A percentile compares a stretch with the other conserved stretches of the same genome.
Evolutionary conservation across 2,113 vertebrate genomes (phyloP).

Genomic region (Tenebrosternarchus preto): DNA sequence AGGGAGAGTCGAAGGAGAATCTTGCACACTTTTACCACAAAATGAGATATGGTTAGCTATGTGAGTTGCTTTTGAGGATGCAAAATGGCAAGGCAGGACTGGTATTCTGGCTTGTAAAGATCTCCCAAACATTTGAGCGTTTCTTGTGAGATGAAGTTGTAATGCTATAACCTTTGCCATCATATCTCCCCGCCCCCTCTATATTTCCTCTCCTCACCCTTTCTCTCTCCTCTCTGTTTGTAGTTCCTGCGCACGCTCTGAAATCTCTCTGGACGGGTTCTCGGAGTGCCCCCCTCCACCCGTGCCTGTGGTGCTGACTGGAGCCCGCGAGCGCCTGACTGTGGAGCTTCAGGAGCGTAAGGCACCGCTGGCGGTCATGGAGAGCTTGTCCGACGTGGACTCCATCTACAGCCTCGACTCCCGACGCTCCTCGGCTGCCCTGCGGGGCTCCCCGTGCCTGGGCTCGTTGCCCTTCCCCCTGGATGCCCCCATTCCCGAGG

Average conservation of each 20-base stretch:
- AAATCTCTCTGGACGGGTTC: conserved; percentile 95
- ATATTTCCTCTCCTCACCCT: conserved; percentile 36
- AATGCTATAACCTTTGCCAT: no score
- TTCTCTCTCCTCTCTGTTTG: not conserved
- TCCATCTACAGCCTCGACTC: conserved; percentile 97
- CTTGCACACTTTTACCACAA: no score
- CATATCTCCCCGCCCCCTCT: conserved; percentile 5
- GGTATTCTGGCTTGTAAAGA: no score
- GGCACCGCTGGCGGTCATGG: conserved; percentile 95
- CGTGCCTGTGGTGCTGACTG: conserved; percentile 90
- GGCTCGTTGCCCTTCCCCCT: conserved; percentile 91
- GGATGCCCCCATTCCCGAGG: conserved; percentile 91
- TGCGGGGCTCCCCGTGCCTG: conserved; percentile 92
- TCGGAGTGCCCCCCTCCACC: conserved; percentile 90
- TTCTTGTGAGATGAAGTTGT: no score
- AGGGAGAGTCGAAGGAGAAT: no score
- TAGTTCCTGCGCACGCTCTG: conserved; percentile 94
- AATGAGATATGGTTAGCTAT: no score
- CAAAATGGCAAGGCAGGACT: no score
- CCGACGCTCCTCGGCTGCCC: conserved; percentile 90
- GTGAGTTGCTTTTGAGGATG: no score
- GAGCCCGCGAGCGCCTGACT: conserved; percentile 87
- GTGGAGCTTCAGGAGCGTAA: conserved; percentile 90
- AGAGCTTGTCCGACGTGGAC: conserved; percentile 95
- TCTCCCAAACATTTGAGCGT: no score